Base-by-base conservation (phyloP, 2,113 vertebrate genomes). In the Anoplopoma fimbria region DNA sequence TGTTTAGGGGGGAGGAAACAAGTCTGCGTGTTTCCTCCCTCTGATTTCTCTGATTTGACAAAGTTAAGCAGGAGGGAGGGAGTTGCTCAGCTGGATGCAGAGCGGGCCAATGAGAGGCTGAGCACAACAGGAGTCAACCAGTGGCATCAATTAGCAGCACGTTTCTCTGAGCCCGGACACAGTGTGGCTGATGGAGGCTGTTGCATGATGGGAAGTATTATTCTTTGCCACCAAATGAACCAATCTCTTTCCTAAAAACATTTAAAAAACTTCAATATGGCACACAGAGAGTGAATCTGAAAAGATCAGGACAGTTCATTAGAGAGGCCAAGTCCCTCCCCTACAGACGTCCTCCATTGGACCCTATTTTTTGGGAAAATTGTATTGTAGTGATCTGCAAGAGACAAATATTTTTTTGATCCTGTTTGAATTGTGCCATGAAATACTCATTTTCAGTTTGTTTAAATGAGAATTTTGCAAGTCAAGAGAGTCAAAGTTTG, bases 1-100 rank as follows among this genome's bases (percentile, higher is more conserved):
- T 36, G 81, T 87, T 81, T 40, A 69, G 65, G 79, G 79, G 64
- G 71, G 74, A 53, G 76, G 68, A 84, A 85, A 79, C 72, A 88
- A 81, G n/a, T n/a, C n/a, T n/a, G n/a, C n/a, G n/a, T n/a, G n/a
- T n/a, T n/a, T n/a, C n/a, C n/a, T n/a, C n/a, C n/a, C n/a, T n/a
- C n/a, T n/a, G n/a, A n/a, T n/a, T n/a, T n/a, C 38, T 74, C 55
- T 34, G 45, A 69, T 70, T 34, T 77, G 83, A 88, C 79, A 6
- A 21, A 51, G 2, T n/a, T 80, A 87, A 86, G 77, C 73, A 47
- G 61, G 25, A 80, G 45, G 6, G 65, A 82, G 55, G 21, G 40
- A 64, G 55, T 60, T n/a, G 40, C 74, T 77, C 69, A 47, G 63
- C 42, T 25, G 79, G 42, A 71, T 38, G 71, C 60, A 74, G 45